phyloP scores from a whole-genome alignment of 2,888 invertebrate species.

The Rhagonycha fulva region DNA sequence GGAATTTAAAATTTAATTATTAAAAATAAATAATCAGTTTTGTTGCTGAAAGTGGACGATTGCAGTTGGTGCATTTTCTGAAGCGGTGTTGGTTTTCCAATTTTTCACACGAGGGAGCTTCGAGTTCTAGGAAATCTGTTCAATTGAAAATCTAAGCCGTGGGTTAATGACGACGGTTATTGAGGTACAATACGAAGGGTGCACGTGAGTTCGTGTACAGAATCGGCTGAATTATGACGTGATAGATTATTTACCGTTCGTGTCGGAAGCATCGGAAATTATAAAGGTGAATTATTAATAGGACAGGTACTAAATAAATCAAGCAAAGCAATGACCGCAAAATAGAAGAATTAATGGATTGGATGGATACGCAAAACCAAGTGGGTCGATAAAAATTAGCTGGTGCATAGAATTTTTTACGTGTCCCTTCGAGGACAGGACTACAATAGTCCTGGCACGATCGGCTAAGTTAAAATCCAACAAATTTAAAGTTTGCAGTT shows the following conservation, averaged over 20 bases:
- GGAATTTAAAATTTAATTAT: too few relatives aligned
- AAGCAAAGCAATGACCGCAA: slow-evolving; percentile 27
- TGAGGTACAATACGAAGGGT: slow-evolving; percentile 11
- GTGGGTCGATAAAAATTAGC: slow-evolving; percentile 15
- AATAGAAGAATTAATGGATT: slow-evolving; percentile 26
- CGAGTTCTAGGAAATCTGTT: too few relatives aligned
- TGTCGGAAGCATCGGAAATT: slow-evolving; percentile 32
- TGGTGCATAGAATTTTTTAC: neutral
- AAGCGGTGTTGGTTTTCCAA: neutral
- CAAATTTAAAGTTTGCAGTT: neutral
- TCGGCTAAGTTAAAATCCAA: neutral
- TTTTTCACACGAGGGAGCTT: neutral
- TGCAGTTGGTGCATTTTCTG: neutral
- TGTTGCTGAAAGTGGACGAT: neutral
- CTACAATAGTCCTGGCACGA: neutral
- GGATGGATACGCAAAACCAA: neutral
- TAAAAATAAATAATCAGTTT: too few relatives aligned
- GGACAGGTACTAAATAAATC: slow-evolving; percentile 30
- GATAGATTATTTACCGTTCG: slow-evolving; percentile 33
- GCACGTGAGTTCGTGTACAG: slow-evolving; percentile 28
- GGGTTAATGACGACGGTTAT: neutral
- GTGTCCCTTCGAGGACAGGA: neutral
- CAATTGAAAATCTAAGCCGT: neutral
- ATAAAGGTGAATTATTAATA: slow-evolving; percentile 33
- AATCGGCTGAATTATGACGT: slow-evolving; percentile 30